These are phyloP conservation scores for Pipistrellus nathusii DNA, from an alignment of 2,797 vertebrate species.

Conservation along the genomic window DNA sequence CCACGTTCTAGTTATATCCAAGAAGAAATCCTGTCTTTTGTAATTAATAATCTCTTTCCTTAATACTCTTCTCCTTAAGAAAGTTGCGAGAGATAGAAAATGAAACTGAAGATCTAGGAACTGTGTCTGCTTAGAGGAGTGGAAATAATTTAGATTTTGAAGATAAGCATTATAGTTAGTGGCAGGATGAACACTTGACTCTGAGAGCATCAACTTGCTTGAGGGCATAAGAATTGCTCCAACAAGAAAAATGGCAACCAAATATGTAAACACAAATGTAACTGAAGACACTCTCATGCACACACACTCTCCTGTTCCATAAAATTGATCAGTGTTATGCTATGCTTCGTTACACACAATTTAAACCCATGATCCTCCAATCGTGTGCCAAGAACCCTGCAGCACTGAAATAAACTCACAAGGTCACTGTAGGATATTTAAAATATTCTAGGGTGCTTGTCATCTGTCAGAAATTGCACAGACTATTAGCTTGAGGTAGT, in stretches of 20 bases:
- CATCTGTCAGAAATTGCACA: neutral
- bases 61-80: conserved; percentile 41
- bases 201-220: neutral
- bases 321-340: neutral
- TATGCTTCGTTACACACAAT: neutral
- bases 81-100: conserved; percentile 5
- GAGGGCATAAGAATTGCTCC: neutral
- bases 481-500: neutral
- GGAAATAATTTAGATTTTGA: neutral
- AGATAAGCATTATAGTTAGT: neutral
- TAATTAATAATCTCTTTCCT: conserved; percentile 53
- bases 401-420: neutral
- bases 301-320: neutral
- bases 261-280: neutral
- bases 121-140: neutral
- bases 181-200: neutral
- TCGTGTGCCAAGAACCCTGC: neutral
- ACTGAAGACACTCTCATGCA: neutral
- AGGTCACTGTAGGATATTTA: neutral
- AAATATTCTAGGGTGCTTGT: conserved; percentile 9
- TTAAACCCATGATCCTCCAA: neutral
- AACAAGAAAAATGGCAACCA: neutral
- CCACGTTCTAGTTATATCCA: conserved; percentile 45
- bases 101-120: neutral
- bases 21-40: conserved; percentile 44